Base-by-base conservation (phyloP, 2,888 invertebrate genomes). In the Drosophila acutilabella region DNA sequence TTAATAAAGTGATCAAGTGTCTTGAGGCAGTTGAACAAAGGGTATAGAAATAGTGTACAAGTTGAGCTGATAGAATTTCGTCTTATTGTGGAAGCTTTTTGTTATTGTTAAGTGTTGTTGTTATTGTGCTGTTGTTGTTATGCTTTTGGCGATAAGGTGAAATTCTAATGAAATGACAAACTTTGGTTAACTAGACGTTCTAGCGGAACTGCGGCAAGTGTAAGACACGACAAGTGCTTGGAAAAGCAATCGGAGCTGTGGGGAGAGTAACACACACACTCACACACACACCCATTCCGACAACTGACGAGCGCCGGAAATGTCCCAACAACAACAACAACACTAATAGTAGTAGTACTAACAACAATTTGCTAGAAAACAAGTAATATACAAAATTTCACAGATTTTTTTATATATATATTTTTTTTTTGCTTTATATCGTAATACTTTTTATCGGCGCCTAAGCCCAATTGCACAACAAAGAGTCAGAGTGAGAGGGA, bases 151-250 rank as follows among this genome's bases (percentile, higher is more conserved):
- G 76, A 80, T 82, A 80, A 81, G 77, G 65, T 62, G 20, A 69
- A 66, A 70, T 79, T 79, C 76, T 71, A 81, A 78, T 64, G 72
- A 80, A 81, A 78, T 79, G 78, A 72, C 79, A 72, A 65, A 79
- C 61, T 59, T 65, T 64, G 36, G 58, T 59, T 64, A 66, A 74
- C 61, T 62, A 56, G 54, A 20, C 42, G 60, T 52, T 67, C 41
- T 51, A 67, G 67, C 48, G 64, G 69, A 74, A 81, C 60, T 67
- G 62, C 57, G 62, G 41, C 74, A 75, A 74, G 66, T 74, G 75
- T 50, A 64, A 59, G 67, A 62, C 62, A 53, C 56, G 64, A 64
- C 60, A 68, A 66, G 54, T 70, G 75, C 65, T 70, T 70, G 74
- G 50, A 51, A 73, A 62, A 59, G 74, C 62, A 77, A 78, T 74